Evolutionary conservation across 2,113 vertebrate genomes (phyloP), one percentile per base, ranked within the genome.

Genomic region (Gymnogyps californianus): DNA sequence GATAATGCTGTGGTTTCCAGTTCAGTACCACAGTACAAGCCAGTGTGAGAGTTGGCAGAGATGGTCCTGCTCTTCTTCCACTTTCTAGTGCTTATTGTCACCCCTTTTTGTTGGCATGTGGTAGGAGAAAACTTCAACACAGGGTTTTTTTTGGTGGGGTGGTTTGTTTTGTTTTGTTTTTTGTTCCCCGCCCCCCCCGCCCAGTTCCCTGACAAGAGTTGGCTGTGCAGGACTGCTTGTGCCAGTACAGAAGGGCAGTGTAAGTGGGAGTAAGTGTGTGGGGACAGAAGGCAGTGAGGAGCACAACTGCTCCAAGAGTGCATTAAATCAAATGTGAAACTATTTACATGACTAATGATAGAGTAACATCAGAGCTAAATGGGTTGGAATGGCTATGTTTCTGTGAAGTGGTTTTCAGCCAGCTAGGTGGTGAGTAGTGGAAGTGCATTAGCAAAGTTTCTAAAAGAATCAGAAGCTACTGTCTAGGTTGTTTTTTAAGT

Each of bases 331-430:
- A 49, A 81, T 55, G 8, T 34, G 11, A 22, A 64, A 34, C 24
- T 49, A 2, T 83, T 80, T 25, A 14, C 0, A 0, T 52, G 49
- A 36, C 9, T 59, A 42, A 22, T 46, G 38, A 11, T 2, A 34
- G 32, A 57, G 28, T 46, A 29, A 18, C 7, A 18, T 62, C 38
- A 40, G 11, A 76, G 57, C 28, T 69, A 65, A 44, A 28, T 4
- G 25, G 7, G 7, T 76, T 81, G 40, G 66, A 26, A 51, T 64
- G 47, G 47, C 25, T 67, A 1, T 16, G 16, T 46, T 57, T 70
- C 51, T 75, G 44, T 40, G 32, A 22, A 70, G 36, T 44, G 34
- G 5, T 57, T 89, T 78, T 62, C 31, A 71, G 51, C 13, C 31
- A 28, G 7, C 14, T 66, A n/a, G 10, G 7, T 36, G 13, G 34